phyloP scores from a whole-genome alignment of 2,113 vertebrate genomes.

The Rhinogobius similis region DNA sequence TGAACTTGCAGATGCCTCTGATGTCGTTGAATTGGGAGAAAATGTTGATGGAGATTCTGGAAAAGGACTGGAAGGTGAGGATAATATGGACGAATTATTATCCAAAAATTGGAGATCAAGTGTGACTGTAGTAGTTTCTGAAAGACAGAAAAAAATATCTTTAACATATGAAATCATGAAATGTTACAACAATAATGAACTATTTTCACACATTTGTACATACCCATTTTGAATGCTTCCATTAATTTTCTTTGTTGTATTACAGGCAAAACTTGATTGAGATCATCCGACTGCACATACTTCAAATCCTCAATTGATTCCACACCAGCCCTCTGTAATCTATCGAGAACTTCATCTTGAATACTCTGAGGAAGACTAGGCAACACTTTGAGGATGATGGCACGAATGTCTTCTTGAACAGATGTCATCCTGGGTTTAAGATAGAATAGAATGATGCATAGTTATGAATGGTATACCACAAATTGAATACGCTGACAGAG shows the following conservation, averaged over 20 bases:
- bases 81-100: too few relatives aligned
- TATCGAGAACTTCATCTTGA: background rate
- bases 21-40: too few relatives aligned
- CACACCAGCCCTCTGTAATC: background rate
- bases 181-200: background rate
- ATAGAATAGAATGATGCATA: constrained; percentile 6
- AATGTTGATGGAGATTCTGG: too few relatives aligned
- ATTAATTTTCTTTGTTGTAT: constrained; percentile 10
- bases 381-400: constrained; percentile 3
- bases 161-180: background rate
- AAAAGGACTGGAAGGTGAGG: too few relatives aligned
- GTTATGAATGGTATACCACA: constrained; percentile 7
- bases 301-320: background rate
- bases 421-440: constrained; percentile 5
- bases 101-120: background rate
- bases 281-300: constrained; percentile 4
- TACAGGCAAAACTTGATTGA: constrained; percentile 7
- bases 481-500: constrained; percentile 1
- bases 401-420: background rate
- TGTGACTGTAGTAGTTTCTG: constrained; percentile 2
- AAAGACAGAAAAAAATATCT: background rate
- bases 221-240: constrained; percentile 5
- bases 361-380: constrained; percentile 1
- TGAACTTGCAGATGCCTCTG: too few relatives aligned
- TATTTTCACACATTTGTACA: too few relatives aligned